Base-by-base conservation (phyloP, 2,888 invertebrate genomes). In the Tanytarsus gracilentus region DNA sequence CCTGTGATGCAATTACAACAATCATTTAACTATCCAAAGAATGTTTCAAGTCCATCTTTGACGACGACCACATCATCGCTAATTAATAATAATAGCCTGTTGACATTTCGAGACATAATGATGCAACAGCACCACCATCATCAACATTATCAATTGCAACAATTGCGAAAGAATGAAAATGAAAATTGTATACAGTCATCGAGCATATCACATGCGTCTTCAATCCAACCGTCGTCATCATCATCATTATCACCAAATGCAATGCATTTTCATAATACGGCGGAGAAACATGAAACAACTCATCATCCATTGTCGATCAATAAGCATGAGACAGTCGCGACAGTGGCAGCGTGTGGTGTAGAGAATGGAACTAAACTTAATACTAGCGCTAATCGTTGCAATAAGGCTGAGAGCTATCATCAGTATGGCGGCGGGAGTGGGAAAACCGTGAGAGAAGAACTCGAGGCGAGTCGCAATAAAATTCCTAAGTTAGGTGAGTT, bases 31-130 rank as follows among this genome's bases (percentile, higher is more conserved):
- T 40, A 60, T 50, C 50, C 60, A 50, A 49, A 50, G 49, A 49
- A 60, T 50, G 60, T 60, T 23, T 50, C 60, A 30, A 49, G 50
- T 50, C 60, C 49, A 50, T 50, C 60, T 60, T 60, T 50, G 36
- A 50, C 44, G 44, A 44, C 44, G 21, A 44, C n/a, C n/a, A 30
- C 50, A 29, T 50, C 60, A 36, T 50, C 49, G 60, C 60, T 50
- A 60, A 60, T 60, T 60, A 60, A 50, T 50, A 60, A 60, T 50
- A 60, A 60, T 50, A 48, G 60, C 26, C 50, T 60, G 60, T 50
- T 60, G 50, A 60, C 60, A 60, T 50, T 60, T 30, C 48, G 50
- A 60, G 60, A 60, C 29, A 60, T 60, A 33, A 60, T 60, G 60
- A 48, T 48, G 23, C 60, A 60, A 25, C 60, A 50, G 16, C 59